Evolutionary conservation across 2,113 vertebrate genomes (phyloP).

Genomic region (Hepsetus odoe): DNA sequence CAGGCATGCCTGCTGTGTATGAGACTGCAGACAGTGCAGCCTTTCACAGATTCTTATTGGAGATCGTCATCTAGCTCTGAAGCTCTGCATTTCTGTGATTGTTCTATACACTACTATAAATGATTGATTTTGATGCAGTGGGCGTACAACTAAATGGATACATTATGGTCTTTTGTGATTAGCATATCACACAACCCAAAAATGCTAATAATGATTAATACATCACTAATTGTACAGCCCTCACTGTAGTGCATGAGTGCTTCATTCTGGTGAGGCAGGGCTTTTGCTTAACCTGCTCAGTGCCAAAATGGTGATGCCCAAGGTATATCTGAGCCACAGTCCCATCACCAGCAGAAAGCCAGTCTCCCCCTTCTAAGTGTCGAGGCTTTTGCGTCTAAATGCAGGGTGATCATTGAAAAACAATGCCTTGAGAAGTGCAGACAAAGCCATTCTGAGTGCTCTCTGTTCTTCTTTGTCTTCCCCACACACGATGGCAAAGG

Average conservation of each 20-base stretch:
- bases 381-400: constrained; percentile 69
- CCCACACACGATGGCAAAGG: constrained; percentile 43
- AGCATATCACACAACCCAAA: constrained; percentile 5
- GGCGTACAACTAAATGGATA: constrained; percentile 33
- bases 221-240: constrained; percentile 19
- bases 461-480: constrained; percentile 70
- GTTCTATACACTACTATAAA: constrained; percentile 33
- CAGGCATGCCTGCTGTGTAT: constrained; percentile 27
- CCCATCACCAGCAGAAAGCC: constrained; percentile 59
- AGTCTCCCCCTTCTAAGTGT: constrained; percentile 54
- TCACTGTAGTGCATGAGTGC: not conserved
- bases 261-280: not conserved
- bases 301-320: constrained; percentile 31
- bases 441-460: constrained; percentile 66
- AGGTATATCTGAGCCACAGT: constrained; percentile 11
- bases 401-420: constrained; percentile 65
- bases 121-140: constrained; percentile 39
- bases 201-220: constrained; percentile 41
- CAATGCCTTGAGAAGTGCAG: constrained; percentile 62
- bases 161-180: constrained; percentile 35
- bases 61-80: constrained; percentile 17
- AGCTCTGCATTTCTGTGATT: constrained; percentile 27
- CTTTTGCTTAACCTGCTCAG: not conserved
- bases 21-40: constrained; percentile 17
- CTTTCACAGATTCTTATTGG: not conserved